Conservation (phyloP, 2,113 vertebrate species). For the Nibea coibor region DNA sequence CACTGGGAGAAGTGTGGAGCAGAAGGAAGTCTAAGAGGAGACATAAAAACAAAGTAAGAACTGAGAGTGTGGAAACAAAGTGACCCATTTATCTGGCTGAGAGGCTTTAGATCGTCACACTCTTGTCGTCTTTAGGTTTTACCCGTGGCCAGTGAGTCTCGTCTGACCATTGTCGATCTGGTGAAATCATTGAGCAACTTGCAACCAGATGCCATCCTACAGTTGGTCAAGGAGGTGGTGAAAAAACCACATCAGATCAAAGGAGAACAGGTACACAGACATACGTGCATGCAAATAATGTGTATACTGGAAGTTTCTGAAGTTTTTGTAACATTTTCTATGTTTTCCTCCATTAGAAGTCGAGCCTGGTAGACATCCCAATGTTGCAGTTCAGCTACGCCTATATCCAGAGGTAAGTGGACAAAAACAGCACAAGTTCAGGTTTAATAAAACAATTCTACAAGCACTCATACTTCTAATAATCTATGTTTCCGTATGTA, state of each 20-base stretch:
- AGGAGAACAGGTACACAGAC: slow-evolving; percentile 88
- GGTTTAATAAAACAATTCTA: background rate
- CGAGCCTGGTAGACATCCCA: slow-evolving; percentile 90
- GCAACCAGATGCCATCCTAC: slow-evolving; percentile 88
- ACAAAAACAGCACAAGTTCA: background rate
- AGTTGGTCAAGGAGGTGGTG: slow-evolving; percentile 94
- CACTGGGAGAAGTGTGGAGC: slow-evolving; percentile 92
- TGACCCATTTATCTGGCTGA: background rate
- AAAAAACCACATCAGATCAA: slow-evolving; percentile 94
- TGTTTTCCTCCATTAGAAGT: slow-evolving; percentile 82
- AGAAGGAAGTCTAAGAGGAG: slow-evolving; percentile 87
- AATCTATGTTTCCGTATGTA: slow-evolving; percentile 57
- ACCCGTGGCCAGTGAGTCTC: slow-evolving; percentile 85
- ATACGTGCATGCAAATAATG: background rate
- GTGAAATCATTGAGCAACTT: slow-evolving; percentile 89
- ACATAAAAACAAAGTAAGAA: slow-evolving; percentile 89
- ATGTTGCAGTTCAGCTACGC: slow-evolving; percentile 92
- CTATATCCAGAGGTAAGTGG: slow-evolving; percentile 90
- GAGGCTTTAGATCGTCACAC: background rate
- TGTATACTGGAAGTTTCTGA: background rate
- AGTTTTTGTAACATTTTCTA: background rate
- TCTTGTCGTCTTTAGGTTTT: slow-evolving; percentile 83
- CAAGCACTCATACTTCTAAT: background rate
- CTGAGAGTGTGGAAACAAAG: background rate
- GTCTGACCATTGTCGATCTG: slow-evolving; percentile 90